Percentiles rank a stretch among this genome's conserved stretches.
These are phyloP conservation scores for Holothuria leucospilota DNA, from an alignment of 53 echinoderm and acorn worm species.

Conservation along the genomic window DNA sequence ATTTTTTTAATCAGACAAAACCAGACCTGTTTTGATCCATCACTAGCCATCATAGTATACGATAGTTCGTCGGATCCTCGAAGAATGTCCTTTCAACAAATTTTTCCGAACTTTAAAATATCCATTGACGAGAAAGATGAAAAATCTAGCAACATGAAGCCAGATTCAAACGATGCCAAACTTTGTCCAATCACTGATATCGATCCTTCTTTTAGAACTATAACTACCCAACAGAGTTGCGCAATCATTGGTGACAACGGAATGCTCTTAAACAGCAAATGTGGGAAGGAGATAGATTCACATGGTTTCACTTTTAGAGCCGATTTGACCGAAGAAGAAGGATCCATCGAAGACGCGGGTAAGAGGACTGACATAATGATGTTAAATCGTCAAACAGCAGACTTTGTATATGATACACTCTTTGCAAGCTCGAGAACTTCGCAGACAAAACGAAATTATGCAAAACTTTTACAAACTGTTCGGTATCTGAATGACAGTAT, in stretches of 20 bases:
- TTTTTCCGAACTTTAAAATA: not conserved
- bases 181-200: not conserved
- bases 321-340: not conserved
- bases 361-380: not conserved
- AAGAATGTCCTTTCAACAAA: not conserved
- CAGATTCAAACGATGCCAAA: not conserved
- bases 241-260: slow-evolving; percentile 11
- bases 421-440: not conserved
- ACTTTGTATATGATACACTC: not conserved
- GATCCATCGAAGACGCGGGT: not conserved
- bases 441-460: no score
- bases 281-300: slow-evolving; percentile 11
- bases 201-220: not conserved
- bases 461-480: not conserved
- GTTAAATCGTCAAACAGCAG: not conserved
- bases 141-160: not conserved
- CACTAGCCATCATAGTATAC: no score
- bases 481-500: not conserved
- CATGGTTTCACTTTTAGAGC: not conserved
- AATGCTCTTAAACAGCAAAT: not conserved
- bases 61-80: no score
- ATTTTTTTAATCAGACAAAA: no score
- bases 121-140: not conserved
- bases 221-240: not conserved
- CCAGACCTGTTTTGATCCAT: no score